Evolutionary conservation across 2,888 invertebrate genomes (phyloP), one percentile per base, ranked within the genome.

Genomic region (Caenorhabditis macrosperma): DNA sequence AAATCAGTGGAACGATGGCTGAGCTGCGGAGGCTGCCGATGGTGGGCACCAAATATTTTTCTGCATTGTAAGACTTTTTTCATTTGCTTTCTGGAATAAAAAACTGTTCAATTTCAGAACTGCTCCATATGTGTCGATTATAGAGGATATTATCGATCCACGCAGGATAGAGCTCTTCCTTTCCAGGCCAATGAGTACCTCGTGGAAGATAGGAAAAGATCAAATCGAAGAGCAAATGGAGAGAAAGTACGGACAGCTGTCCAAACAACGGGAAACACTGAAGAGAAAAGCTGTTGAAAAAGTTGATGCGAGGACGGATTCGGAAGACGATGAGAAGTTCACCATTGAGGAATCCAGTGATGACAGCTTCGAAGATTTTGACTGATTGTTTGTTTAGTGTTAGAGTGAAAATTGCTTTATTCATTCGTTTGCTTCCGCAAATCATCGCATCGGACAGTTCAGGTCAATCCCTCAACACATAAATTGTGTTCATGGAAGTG

Each of bases 331-430:
- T 15, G 79, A 79, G 30, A 61, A 33, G 28, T 69, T 55, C n/a
- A 61, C 59, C 2, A 79, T 79, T 28, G 79, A 79, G 48, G 79
- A 79, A 1, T 75, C 75, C 1, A 61, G 61, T 46, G 75, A 79
- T 17, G 79, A 79, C 38, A 66, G 66, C 41, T 77, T 77, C 50
- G 77, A 77, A 15, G 59, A 75, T 24, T 66, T 79, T 64, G 20
- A 46, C 52, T 24, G 15, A 52, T 24, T 52, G 15, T 26, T 50
- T n/a, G n/a, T n/a, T n/a, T n/a, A n/a, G n/a, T n/a, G n/a, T n/a
- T n/a, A n/a, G n/a, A n/a, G n/a, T n/a, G n/a, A n/a, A n/a, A 50
- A 17, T n/a, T 30, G 7, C 6, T 52, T 24, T 52, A 33, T 33
- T 33, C 33, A 7, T 33, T 7, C 33, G 33, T 33, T n/a, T n/a